Evolutionary conservation across 2,888 invertebrate genomes (phyloP), one percentile per base, ranked within the genome.

Genomic region (Gari tellinella): DNA sequence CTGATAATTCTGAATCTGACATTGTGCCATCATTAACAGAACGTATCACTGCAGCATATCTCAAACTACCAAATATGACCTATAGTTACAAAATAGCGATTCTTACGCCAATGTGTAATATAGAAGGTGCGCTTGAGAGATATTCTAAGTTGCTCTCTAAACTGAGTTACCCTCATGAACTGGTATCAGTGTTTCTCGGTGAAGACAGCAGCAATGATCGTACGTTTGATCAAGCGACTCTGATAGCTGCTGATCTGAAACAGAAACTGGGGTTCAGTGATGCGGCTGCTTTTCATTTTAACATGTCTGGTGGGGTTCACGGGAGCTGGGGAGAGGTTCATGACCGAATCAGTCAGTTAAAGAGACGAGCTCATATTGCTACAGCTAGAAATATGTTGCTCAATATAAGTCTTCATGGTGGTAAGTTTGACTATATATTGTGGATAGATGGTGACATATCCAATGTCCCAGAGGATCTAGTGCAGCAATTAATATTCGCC

Each of bases 391-490:
- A 90, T 60, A 64, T 72, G 53, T 69, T 90, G 12, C n/a, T n/a
- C n/a, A n/a, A n/a, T n/a, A 58, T 72, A 5, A 84, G 80, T 17
- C 57, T 90, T 21, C 57, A 69, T 43, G 60, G 83, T 7, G 68
- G 58, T 7, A 21, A 55, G 2, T 63, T 70, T 23, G 86, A 86
- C 19, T 89, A 88, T 85, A 89, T 88, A 3, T 46, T 90, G 25
- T 90, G 90, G 90, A 82, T 90, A 23, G 90, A 90, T 60, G 84
- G 83, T 53, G 90, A 90, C 63, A 80, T 90, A 7, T 65, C 75
- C 1, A 63, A 75, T 26, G 57, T 88, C 10, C 90, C 90, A 0
- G 25, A 58, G 10, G 88, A 90, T 65, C 66, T 90, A 14, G 78
- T 90, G 21, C 83, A 90, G 68, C 88, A 87, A 52, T 65, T 90